These are phyloP conservation scores for Drosophila merina DNA, from an alignment of 2,888 invertebrate species.

Conservation along the genomic window DNA sequence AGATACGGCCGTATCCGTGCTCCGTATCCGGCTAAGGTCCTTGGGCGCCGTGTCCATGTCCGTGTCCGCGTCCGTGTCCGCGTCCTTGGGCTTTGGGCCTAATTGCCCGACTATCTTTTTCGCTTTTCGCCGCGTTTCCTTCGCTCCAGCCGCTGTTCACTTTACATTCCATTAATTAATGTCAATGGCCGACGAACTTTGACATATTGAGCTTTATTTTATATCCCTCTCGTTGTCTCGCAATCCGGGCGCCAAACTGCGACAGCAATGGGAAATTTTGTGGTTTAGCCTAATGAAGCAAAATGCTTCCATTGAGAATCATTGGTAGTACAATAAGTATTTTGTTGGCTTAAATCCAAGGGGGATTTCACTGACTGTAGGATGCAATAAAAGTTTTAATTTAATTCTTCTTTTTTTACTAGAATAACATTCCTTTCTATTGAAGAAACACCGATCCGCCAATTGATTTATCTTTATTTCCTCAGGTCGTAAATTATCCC, in stretches of 20 bases:
- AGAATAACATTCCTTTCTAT: background rate
- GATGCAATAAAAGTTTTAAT: no score
- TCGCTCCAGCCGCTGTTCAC: constrained; percentile 52
- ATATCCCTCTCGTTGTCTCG: constrained; percentile 2
- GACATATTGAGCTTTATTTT: constrained; percentile 71
- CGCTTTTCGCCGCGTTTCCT: constrained; percentile 58
- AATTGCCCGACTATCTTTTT: constrained; percentile 63
- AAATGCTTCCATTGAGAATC: background rate
- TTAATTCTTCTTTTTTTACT: background rate
- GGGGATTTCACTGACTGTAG: no score
- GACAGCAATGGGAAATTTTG: constrained; percentile 7
- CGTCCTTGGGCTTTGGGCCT: constrained; percentile 52
- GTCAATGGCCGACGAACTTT: constrained; percentile 70
- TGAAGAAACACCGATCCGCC: background rate
- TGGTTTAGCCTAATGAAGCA: constrained; percentile 16
- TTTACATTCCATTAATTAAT: constrained; percentile 80
- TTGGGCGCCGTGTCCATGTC: constrained; percentile 7
- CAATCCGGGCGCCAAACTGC: background rate
- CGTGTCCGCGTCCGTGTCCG: constrained; percentile 23
- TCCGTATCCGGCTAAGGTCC: constrained; percentile 16
- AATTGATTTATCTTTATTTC: constrained; percentile 17
- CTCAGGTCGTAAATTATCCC: constrained; percentile 27
- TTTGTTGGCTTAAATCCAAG: background rate
- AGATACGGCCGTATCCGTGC: constrained; percentile 29
- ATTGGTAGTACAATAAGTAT: background rate